Base-by-base conservation (phyloP, 1,140 invertebrate species). In the Pomacea maculata region DNA sequence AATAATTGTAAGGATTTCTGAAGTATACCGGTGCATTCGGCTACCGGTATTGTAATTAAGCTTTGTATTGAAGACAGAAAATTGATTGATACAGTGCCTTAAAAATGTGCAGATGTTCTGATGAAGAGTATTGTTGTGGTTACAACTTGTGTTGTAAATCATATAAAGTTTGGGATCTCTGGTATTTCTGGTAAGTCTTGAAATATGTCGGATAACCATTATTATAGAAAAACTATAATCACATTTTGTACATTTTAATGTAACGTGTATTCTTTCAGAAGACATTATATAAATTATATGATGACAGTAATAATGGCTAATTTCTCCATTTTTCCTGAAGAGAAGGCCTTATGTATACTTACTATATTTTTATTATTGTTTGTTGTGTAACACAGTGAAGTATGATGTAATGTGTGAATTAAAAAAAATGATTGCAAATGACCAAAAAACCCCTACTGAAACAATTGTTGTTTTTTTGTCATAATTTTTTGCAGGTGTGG, bases 41-140 rank as follows among this genome's bases (percentile, higher is more conserved):
- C 34, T 17, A 45, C n/a, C 21, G 12, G 25, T 74, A 74, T 25
- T 25, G 21, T 54, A 45, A 29, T 11, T 54, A 64, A 61, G 8
- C 25, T 76, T 63, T 63, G 45, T 25, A 63, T 2, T n/a, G 61
- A 76, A 25, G 68, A 25, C 12, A 8, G 45, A 78, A 57, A 63
- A 55, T 8, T 17, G 15, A 10, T 57, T 9, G 75, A 17, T 57
- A 75, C 34, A 68, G 11, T 78, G 52, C 63, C 72, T 85, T 84
- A 61, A 61, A 25, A 4, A 61, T 61, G 57, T 61, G 15, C 81
- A 90, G 88, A 78, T 90, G 89, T 80, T 80, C 83, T 79, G 88
- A 89, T 67, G 89, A 88, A 83, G 88, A 90, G 76, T 90, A 89
- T 78, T 90, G 89, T 73, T 90, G 89, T 87, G 89, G 89, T 21